These are phyloP conservation scores for Gastrophysa polygoni DNA, from an alignment of 2,888 invertebrate species.

Conservation along the genomic window DNA sequence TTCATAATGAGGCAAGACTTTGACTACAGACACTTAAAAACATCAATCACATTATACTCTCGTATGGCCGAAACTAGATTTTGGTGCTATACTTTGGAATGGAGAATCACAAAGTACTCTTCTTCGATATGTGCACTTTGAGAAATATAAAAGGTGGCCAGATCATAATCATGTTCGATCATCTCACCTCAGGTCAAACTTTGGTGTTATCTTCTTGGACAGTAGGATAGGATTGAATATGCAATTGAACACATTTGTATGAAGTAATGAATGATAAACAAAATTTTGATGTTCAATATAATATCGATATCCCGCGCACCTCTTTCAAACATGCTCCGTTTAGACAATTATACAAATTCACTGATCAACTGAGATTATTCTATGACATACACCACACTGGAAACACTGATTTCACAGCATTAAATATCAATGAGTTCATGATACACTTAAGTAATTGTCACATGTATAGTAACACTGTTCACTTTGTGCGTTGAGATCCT, in stretches of 20 bases:
- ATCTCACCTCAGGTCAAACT: not conserved
- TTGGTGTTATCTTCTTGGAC: not conserved
- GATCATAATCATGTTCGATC: not conserved
- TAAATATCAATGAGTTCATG: not conserved
- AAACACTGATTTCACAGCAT: not conserved
- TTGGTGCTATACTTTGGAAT: not conserved
- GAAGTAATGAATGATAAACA: not conserved
- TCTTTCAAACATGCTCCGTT: not conserved
- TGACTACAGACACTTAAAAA: not conserved
- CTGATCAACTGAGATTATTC: not conserved
- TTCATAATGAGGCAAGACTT: not conserved
- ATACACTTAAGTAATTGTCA: not conserved
- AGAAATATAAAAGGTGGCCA: not conserved
- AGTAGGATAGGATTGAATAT: not conserved
- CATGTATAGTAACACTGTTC: not conserved
- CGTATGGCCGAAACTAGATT: not conserved
- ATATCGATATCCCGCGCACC: not conserved
- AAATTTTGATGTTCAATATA: not conserved
- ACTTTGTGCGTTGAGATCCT: not conserved
- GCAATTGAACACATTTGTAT: not conserved
- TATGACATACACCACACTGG: not conserved
- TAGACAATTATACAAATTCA: not conserved
- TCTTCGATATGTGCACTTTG: not conserved
- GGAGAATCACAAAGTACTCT: not conserved
- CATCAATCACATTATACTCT: not conserved